A percentile compares a stretch with the other conserved stretches of the same genome.
These are phyloP conservation scores for Anneissia japonica DNA, from an alignment of 35 echinoderm and acorn worm genomes.

Conservation along the genomic window DNA sequence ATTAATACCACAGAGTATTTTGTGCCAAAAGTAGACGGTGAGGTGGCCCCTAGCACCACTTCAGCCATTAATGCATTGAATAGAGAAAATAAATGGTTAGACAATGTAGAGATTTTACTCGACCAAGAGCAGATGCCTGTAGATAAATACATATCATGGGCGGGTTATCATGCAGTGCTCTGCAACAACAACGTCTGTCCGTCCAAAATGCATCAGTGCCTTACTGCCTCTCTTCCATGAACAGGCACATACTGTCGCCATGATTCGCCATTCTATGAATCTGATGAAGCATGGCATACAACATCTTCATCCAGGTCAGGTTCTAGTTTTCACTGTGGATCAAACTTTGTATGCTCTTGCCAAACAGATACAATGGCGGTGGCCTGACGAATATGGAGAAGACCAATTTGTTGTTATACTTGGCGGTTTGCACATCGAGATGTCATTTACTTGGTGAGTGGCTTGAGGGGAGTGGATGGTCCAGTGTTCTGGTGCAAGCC, in stretches of 20 bases:
- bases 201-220: background rate
- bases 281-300: background rate
- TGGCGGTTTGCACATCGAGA: constrained; percentile 43
- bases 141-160: constrained; percentile 16
- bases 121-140: background rate
- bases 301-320: background rate
- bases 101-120: background rate
- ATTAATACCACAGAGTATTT: background rate
- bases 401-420: constrained; percentile 41
- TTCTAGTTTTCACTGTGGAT: background rate
- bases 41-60: constrained; percentile 2
- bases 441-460: background rate
- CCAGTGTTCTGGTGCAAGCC: background rate
- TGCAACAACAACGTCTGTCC: background rate
- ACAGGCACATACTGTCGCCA: constrained; percentile 37
- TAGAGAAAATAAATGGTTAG: background rate
- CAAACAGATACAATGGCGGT: constrained; percentile 48
- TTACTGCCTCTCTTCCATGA: constrained; percentile 57
- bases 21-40: background rate
- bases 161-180: constrained; percentile 25
- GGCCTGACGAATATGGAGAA: constrained; percentile 12
- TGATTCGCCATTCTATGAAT: constrained; percentile 54
- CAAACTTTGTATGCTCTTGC: background rate
- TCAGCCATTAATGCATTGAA: background rate
- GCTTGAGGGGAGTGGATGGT: background rate